Evolutionary conservation across 2,797 vertebrate species (phyloP).

Genomic region (Intellagama lesueurii): DNA sequence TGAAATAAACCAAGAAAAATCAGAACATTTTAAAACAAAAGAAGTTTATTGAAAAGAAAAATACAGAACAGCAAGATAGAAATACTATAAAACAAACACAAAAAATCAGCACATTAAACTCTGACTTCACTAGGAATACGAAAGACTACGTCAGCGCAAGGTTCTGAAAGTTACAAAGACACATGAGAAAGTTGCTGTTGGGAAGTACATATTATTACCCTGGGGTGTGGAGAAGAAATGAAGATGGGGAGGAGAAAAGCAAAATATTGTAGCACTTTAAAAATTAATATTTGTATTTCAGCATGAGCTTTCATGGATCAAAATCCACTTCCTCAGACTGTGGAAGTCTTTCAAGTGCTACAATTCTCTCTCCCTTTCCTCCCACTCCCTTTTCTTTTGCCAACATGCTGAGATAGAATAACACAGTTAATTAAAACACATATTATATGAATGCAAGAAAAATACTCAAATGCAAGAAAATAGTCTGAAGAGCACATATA

Average conservation of each 20-base stretch:
- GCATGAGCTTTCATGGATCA: too few relatives aligned
- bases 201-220: neutral
- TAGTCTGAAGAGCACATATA: neutral
- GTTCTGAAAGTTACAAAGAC: neutral
- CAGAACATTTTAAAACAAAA: constrained; percentile 5
- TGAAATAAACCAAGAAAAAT: neutral
- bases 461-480: neutral
- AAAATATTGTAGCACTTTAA: too few relatives aligned
- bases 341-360: too few relatives aligned
- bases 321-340: too few relatives aligned
- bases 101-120: neutral
- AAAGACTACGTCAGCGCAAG: neutral
- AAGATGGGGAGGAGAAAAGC: too few relatives aligned
- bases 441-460: neutral
- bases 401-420: neutral
- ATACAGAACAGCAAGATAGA: neutral
- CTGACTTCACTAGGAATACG: neutral
- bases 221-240: too few relatives aligned
- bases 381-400: too few relatives aligned
- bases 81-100: neutral
- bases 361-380: too few relatives aligned
- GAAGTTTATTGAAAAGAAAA: neutral
- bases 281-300: too few relatives aligned
- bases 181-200: neutral
- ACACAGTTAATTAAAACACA: neutral